Evolutionary conservation across 2,113 vertebrate species (phyloP).

Genomic region (Amblyopsis rosae): DNA sequence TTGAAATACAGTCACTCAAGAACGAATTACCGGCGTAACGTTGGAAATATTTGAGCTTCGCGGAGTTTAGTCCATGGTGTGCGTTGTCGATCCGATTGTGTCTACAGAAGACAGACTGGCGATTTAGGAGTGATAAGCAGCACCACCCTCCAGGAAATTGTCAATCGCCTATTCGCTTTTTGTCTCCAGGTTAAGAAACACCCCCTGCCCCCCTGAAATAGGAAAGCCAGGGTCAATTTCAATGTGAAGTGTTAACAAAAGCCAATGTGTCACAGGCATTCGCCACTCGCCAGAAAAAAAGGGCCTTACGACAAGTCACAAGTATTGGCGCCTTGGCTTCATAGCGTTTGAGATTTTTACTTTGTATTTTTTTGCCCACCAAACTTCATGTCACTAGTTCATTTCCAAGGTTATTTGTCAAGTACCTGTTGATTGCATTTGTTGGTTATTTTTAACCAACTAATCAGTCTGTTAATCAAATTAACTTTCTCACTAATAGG

Average conservation of each 20-base stretch:
- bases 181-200: slow-evolving; percentile 69
- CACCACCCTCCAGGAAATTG: slow-evolving; percentile 88
- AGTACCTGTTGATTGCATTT: slow-evolving; percentile 3
- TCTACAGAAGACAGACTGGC: slow-evolving; percentile 9
- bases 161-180: slow-evolving; percentile 77
- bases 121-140: slow-evolving; percentile 59
- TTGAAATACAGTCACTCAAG: not conserved
- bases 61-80: slow-evolving; percentile 56
- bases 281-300: not conserved
- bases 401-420: slow-evolving; percentile 55
- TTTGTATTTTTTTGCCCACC: slow-evolving; percentile 14
- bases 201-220: slow-evolving; percentile 20
- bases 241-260: slow-evolving; percentile 88
- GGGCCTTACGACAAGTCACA: not conserved
- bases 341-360: slow-evolving; percentile 20
- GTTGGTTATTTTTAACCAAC: not conserved
- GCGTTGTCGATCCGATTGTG: slow-evolving; percentile 7
- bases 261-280: slow-evolving; percentile 72
- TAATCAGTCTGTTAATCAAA: not conserved
- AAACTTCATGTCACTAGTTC: slow-evolving; percentile 30
- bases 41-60: not conserved
- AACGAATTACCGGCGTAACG: not conserved
- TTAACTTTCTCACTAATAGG: not conserved
- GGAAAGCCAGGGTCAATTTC: slow-evolving; percentile 85
- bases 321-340: slow-evolving; percentile 18